Evolutionary conservation across 2,113 vertebrate genomes (phyloP), one percentile per base, ranked within the genome.

Genomic region (Hoplias malabaricus): DNA sequence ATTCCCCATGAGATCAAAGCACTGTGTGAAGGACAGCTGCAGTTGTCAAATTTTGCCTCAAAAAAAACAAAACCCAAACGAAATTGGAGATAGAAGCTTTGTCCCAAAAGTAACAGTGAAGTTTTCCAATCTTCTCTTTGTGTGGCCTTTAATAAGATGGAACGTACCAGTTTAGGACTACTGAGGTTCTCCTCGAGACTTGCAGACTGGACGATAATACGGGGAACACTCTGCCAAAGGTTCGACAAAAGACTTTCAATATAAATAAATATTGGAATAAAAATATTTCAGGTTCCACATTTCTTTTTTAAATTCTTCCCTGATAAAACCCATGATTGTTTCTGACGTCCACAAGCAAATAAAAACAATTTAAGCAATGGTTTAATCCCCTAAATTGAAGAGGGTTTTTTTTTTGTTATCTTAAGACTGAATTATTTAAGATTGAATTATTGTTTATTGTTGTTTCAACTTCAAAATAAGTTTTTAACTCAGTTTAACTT

Each of bases 151-250:
- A n/a, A n/a, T n/a, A n/a, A n/a, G n/a, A n/a, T n/a, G n/a, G n/a
- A n/a, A 87, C 84, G 84, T 81, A 92, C 92, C 7, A 75, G 69
- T 70, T 72, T 84, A 4, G 43, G 79, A 69, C 73, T 59, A 56
- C 79, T 72, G 75, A 89, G 42, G 31, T 80, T 82, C n/a, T 91
- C 91, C 25, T 92, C 88, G 10, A 90, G 73, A 23, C 90, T 92
- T 80, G 90, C 86, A 2, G 89, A 91, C 80, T 92, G 91, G 48
- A 92, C 89, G 53, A 91, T 1, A 71, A 92, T 92, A 53, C 82
- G 87, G 21, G 91, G 91, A 75, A 89, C n/a, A 79, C 43, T 69
- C 91, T 91, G 84, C 8, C 0, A 71, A 40, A 69, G 65, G 48
- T 56, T 36, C 1, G 56, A n/a, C 13, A n/a, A 7, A 50, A 62